phyloP scores from a whole-genome alignment of 1,140 invertebrate genomes.

The Chymomyza costata region DNA sequence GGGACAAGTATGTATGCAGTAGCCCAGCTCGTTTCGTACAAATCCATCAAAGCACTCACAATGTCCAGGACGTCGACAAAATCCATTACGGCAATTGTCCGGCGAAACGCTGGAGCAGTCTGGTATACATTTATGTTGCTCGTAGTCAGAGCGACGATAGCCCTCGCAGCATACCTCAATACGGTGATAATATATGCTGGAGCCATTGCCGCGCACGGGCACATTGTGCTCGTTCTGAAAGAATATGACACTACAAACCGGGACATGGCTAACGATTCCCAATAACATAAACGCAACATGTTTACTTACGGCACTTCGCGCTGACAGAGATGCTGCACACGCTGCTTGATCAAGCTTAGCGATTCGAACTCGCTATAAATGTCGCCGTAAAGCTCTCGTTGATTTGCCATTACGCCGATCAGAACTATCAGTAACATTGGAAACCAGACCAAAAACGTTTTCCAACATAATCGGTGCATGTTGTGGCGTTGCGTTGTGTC shows the following conservation, averaged over 20 bases:
- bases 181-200: constrained; percentile 52
- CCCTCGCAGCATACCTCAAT: constrained; percentile 79
- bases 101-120: constrained; percentile 73
- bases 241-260: constrained; percentile 39
- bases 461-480: too few species aligned
- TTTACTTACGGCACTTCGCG: constrained; percentile 29
- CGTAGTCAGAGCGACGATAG: constrained; percentile 77
- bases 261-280: background rate
- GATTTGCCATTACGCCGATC: too few species aligned
- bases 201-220: constrained; percentile 54
- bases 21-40: constrained; percentile 74
- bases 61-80: constrained; percentile 77
- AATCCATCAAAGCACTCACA: constrained; percentile 80
- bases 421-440: too few species aligned
- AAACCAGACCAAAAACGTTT: too few species aligned
- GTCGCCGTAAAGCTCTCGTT: constrained; percentile 20
- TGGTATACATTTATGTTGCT: constrained; percentile 76
- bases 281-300: background rate
- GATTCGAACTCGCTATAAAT: constrained; percentile 14
- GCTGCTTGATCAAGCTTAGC: background rate
- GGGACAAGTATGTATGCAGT: constrained; percentile 66
- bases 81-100: constrained; percentile 77
- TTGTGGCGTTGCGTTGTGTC: too few species aligned
- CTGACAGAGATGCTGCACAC: constrained; percentile 7
- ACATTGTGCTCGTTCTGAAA: constrained; percentile 48